Percentiles rank a stretch among this genome's conserved stretches.
These are phyloP conservation scores for Ancistrus triradiatus DNA, from an alignment of 2,113 vertebrate genomes.

Conservation along the genomic window DNA sequence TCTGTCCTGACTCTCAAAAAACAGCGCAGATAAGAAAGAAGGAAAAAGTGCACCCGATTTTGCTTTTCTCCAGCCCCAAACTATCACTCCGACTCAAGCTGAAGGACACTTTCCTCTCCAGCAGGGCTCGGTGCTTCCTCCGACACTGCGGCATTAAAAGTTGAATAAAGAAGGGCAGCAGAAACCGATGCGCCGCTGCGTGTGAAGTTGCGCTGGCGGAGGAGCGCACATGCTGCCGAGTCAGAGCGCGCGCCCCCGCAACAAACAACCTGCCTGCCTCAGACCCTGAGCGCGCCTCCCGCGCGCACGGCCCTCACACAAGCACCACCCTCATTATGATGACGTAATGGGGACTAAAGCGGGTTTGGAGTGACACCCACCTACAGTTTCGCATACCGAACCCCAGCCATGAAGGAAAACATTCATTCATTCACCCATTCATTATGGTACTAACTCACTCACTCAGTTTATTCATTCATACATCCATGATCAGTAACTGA, in stretches of 20 bases:
- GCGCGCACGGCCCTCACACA: not conserved
- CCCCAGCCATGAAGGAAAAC: no score
- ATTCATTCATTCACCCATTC: no score
- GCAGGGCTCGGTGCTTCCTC: not conserved
- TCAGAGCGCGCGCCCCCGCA: conserved; percentile 3
- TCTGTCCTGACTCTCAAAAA: conserved; percentile 49
- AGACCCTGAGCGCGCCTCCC: not conserved
- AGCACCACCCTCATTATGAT: not conserved
- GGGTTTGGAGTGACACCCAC: not conserved
- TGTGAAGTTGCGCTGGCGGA: not conserved
- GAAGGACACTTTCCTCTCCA: not conserved
- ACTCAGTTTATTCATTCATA: no score
- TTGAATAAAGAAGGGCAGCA: not conserved
- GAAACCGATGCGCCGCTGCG: not conserved
- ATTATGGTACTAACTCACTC: no score
- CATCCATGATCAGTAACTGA: no score
- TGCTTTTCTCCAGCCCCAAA: not conserved
- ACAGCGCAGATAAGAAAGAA: not conserved
- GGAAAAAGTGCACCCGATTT: no score
- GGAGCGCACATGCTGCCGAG: not conserved
- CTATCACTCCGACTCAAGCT: no score
- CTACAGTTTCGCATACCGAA: no score
- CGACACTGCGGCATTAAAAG: not conserved
- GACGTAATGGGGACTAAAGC: not conserved
- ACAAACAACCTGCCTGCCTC: not conserved